A percentile compares a stretch with the other conserved stretches of the same genome.
Evolutionary conservation across 2,797 vertebrate genomes (phyloP).

Genomic region (Champsocephalus gunnari): DNA sequence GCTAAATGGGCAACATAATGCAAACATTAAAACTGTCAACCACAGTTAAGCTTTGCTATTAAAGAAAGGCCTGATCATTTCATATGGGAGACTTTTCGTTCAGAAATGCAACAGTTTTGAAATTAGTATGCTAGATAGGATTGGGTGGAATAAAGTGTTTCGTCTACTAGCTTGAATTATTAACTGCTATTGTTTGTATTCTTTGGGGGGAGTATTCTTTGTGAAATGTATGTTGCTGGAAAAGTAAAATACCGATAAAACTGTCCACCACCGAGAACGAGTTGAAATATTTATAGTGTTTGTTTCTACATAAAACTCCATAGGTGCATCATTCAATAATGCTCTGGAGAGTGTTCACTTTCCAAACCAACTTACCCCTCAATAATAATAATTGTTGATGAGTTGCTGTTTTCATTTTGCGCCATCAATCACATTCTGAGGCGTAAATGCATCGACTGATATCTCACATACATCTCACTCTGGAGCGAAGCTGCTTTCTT

Average conservation of each 20-base stretch:
- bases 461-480: constrained; percentile 67
- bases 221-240: too few relatives aligned
- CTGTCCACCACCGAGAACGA: neutral
- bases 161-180: too few relatives aligned
- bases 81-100: too few relatives aligned
- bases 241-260: too few relatives aligned
- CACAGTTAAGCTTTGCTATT: too few relatives aligned
- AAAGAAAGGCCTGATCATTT: too few relatives aligned
- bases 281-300: constrained; percentile 5
- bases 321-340: neutral
- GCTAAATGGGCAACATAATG: neutral
- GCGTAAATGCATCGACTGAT: constrained; percentile 46
- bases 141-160: too few relatives aligned
- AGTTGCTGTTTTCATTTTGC: constrained; percentile 52
- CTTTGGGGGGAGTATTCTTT: too few relatives aligned
- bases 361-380: constrained; percentile 13
- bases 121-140: too few relatives aligned
- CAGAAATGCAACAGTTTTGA: too few relatives aligned
- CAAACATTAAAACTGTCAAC: neutral
- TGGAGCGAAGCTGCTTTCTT: constrained; percentile 57
- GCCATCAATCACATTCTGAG: constrained; percentile 51
- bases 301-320: neutral
- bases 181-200: too few relatives aligned
- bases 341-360: neutral
- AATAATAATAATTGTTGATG: constrained; percentile 49